Evolutionary conservation across 2,888 invertebrate species (phyloP), one percentile per base, ranked within the genome.

Genomic region (Chymomyza amoena): DNA sequence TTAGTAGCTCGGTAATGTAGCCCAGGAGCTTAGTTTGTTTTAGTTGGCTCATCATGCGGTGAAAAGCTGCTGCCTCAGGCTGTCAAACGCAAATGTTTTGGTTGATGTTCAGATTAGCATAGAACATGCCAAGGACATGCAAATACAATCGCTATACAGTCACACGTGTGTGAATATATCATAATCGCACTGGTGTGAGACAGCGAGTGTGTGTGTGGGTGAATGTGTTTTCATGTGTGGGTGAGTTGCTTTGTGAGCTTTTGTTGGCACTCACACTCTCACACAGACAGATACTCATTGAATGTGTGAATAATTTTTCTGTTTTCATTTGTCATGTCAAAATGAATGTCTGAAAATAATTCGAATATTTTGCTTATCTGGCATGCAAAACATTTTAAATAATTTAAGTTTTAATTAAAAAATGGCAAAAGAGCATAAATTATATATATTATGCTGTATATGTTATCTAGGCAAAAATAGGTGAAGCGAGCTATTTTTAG

Each of bases 21-120:
- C 39, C 13, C 39, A 45, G 1, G 39, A 13, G 13, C 39, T 45
- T 45, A 10, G 39, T 54, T 54, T 59, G 56, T 62, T 72, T 67
- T 68, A 66, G 75, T 76, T 69, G 67, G 71, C 80, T 80, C 79
- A 72, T 70, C 73, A 66, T 66, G 71, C 76, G 70, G 56, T 75
- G 77, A 77, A 71, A 71, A 13, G 70, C 70, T 64, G 73, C n/a
- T 52, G 67, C 70, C 83, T 62, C 71, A 52, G 62, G 78, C 80
- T 82, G 78, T 82, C 78, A 82, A 84, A 80, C 69, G 65, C 84
- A 78, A 81, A 78, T 82, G 80, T 78, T 77, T 45, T 68, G 67
- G 65, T 61, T 75, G 61, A 64, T 82, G 77, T 77, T 73, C 69
- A 66, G 73, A 78, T 84, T 80, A 82, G 78, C 81, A 80, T 85